Evolutionary conservation across 2,113 vertebrate species (phyloP).

Genomic region (Marcusenius ussheri): DNA sequence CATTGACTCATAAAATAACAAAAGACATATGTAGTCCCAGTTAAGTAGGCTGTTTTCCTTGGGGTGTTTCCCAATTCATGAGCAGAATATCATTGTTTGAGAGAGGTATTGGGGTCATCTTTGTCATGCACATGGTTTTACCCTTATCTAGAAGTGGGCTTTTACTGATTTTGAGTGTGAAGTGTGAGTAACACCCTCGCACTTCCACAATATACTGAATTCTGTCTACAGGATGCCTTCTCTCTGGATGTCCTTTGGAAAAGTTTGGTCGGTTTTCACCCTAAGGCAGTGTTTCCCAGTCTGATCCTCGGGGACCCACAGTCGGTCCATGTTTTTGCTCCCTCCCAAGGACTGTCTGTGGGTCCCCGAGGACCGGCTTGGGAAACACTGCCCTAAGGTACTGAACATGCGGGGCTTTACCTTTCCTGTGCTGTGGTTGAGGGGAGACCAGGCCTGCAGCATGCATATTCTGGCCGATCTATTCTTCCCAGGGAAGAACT

Average conservation of each 20-base stretch:
- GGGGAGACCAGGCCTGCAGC: constrained; percentile 16
- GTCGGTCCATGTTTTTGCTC: background rate
- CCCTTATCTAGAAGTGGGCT: background rate
- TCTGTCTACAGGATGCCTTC: constrained; percentile 54
- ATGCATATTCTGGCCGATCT: constrained; percentile 26
- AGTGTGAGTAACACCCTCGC: background rate
- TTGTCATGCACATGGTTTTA: constrained; percentile 20
- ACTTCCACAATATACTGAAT: constrained; percentile 42
- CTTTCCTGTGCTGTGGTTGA: background rate
- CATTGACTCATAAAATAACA: constrained; percentile 35
- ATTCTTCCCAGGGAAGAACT: background rate
- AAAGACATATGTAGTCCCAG: constrained; percentile 11
- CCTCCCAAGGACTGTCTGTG: background rate
- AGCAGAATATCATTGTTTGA: constrained; percentile 36
- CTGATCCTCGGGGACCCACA: background rate
- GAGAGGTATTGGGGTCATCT: constrained; percentile 25
- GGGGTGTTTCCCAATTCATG: constrained; percentile 39
- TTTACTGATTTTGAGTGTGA: background rate
- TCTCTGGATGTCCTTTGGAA: constrained; percentile 52
- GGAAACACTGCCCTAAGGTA: background rate
- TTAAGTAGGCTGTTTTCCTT: constrained; percentile 5
- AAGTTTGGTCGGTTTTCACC: constrained; percentile 49
- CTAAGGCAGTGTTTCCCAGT: constrained; percentile 15
- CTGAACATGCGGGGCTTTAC: constrained; percentile 13
- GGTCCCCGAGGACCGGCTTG: background rate